Evolutionary conservation across 2,797 vertebrate genomes (phyloP).

Genomic region (Caiman crocodilus): DNA sequence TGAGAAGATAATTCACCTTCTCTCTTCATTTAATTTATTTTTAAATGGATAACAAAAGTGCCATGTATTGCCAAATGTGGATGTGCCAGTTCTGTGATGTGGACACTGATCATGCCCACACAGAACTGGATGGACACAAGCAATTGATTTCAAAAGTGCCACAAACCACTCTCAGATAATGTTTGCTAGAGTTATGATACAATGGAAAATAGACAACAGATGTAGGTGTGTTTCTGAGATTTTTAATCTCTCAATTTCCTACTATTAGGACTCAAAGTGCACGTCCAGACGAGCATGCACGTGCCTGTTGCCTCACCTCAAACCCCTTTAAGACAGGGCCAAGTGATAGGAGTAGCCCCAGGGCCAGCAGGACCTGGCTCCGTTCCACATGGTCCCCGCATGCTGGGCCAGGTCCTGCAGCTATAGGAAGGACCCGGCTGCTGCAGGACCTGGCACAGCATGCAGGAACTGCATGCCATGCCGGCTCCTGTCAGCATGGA

Average conservation of each 20-base stretch:
- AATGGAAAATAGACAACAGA: neutral
- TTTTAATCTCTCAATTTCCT: neutral
- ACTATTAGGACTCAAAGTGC: neutral
- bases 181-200: neutral
- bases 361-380: too few relatives aligned
- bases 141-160: neutral
- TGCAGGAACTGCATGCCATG: too few relatives aligned
- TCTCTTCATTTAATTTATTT: neutral
- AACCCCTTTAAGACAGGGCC: too few relatives aligned
- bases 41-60: conserved; percentile 2
- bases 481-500: too few relatives aligned
- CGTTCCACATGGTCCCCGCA: too few relatives aligned
- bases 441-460: too few relatives aligned
- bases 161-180: neutral
- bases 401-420: too few relatives aligned
- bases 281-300: too few relatives aligned
- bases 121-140: neutral
- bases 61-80: neutral
- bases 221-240: neutral
- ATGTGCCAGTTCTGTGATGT: neutral
- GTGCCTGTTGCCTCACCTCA: too few relatives aligned
- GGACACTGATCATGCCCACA: neutral
- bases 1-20: neutral
- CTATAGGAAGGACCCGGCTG: too few relatives aligned
- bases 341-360: too few relatives aligned